A percentile compares a stretch with the other conserved stretches of the same genome.
Conservation (phyloP, 2,888 invertebrate species). For the Seira ritae region DNA sequence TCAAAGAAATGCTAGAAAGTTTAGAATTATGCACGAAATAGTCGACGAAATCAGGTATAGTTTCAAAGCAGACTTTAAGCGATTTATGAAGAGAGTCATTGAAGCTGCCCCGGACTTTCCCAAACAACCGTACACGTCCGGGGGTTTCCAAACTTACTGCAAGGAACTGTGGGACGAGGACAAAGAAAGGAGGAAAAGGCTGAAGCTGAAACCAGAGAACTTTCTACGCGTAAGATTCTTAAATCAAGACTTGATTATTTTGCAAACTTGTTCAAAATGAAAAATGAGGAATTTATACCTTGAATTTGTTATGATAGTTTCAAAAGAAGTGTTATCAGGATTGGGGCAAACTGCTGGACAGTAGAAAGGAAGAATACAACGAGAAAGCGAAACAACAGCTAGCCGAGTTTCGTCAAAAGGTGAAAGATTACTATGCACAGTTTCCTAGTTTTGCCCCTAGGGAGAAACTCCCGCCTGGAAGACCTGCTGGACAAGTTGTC, state of each 20-base stretch:
- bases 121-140: slow-evolving; percentile 34
- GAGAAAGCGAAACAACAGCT: slow-evolving; percentile 17
- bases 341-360: slow-evolving; percentile 34
- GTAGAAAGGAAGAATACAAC: slow-evolving; percentile 38
- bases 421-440: slow-evolving; percentile 53
- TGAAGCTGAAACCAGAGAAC: slow-evolving; percentile 42
- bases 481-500: slow-evolving; percentile 17
- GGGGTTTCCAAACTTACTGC: slow-evolving; percentile 47
- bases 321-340: slow-evolving; percentile 39
- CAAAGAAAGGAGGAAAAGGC: slow-evolving; percentile 18
- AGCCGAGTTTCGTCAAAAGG: slow-evolving; percentile 44
- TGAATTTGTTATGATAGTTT: slow-evolving; percentile 52
- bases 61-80: slow-evolving; percentile 26
- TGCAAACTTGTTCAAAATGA: too few relatives aligned
- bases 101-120: slow-evolving; percentile 64
- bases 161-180: slow-evolving; percentile 61
- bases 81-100: slow-evolving; percentile 46
- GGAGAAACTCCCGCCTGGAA: slow-evolving; percentile 21
- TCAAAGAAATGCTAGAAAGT: slow-evolving; percentile 46
- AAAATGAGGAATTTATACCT: too few relatives aligned
- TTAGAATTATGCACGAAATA: slow-evolving; percentile 68
- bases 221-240: slow-evolving; percentile 49
- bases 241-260: not conserved
- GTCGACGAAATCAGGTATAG: slow-evolving; percentile 58
- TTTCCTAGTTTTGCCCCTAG: slow-evolving; percentile 35